A percentile compares a stretch with the other conserved stretches of the same genome.
Conservation (phyloP, 2,888 invertebrate species). For the Ophioninae sp. region DNA sequence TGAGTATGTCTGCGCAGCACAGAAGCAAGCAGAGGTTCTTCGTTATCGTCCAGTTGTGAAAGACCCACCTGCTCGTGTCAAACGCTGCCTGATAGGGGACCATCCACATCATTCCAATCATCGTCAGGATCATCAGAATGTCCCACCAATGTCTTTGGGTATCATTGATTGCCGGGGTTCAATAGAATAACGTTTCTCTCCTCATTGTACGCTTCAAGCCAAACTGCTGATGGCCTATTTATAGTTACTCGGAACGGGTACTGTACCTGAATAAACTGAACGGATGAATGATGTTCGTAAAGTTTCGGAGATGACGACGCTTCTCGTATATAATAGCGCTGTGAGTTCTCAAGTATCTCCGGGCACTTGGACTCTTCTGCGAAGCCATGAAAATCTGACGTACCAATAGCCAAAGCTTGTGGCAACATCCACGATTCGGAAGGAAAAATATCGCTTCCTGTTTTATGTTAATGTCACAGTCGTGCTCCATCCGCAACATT, state of each 20-base stretch:
- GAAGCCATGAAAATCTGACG: slow-evolving; percentile 74
- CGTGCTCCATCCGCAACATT: slow-evolving; percentile 66
- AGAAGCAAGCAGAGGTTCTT: slow-evolving; percentile 73
- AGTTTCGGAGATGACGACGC: slow-evolving; percentile 71
- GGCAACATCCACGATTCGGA: slow-evolving; percentile 65
- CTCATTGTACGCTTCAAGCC: neutral
- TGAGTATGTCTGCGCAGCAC: slow-evolving; percentile 74
- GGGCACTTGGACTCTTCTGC: slow-evolving; percentile 73
- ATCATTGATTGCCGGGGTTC: slow-evolving; percentile 47
- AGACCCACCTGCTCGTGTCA: slow-evolving; percentile 62
- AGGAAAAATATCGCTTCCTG: slow-evolving; percentile 68
- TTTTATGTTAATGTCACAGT: slow-evolving; percentile 69
- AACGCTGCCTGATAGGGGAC: slow-evolving; percentile 77
- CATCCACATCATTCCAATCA: slow-evolving; percentile 70
- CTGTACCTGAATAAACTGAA: slow-evolving; percentile 77
- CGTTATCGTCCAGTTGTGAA: slow-evolving; percentile 66
- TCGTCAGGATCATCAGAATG: slow-evolving; percentile 74
- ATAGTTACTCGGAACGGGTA: slow-evolving; percentile 8
- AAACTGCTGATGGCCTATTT: slow-evolving; percentile 6
- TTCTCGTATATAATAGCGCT: slow-evolving; percentile 74
- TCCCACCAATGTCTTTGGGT: slow-evolving; percentile 76
- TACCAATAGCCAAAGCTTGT: slow-evolving; percentile 58
- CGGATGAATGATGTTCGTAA: slow-evolving; percentile 74
- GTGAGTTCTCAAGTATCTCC: slow-evolving; percentile 74
- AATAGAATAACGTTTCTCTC: neutral